A percentile compares a stretch with the other conserved stretches of the same genome.
Evolutionary conservation across 2,113 vertebrate genomes (phyloP).

Genomic region (Leptosomus discolor): DNA sequence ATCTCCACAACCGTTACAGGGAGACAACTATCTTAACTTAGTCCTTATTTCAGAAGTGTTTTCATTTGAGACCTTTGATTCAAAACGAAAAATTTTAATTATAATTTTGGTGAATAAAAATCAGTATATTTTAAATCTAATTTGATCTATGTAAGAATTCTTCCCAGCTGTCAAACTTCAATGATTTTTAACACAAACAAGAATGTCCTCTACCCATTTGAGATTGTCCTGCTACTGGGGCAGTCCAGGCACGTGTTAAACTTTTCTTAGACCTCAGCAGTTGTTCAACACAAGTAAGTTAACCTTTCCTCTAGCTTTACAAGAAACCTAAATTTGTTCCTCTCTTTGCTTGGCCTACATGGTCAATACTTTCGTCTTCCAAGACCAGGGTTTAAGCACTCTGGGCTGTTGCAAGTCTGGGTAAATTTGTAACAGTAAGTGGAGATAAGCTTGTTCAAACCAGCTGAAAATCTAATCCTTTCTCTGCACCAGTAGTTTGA

Average conservation of each 20-base stretch:
- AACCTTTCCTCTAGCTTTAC: not conserved
- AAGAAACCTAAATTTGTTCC: not conserved
- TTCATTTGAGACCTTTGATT: not conserved
- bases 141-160: not conserved
- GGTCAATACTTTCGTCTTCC: not conserved
- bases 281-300: rapidly evolving
- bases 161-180: not conserved
- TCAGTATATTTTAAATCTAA: not conserved
- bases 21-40: not conserved
- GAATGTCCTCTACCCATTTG: not conserved
- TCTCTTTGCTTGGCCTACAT: not conserved
- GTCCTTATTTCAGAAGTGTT: not conserved
- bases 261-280: not conserved
- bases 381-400: not conserved
- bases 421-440: not conserved
- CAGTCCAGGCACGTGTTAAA: rapidly evolving
- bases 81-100: not conserved
- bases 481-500: not conserved
- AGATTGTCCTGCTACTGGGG: not conserved
- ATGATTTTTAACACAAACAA: not conserved
- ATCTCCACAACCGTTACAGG: not conserved
- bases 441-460: not conserved
- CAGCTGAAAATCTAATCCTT: not conserved
- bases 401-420: not conserved
- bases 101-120: not conserved